phyloP scores from a whole-genome alignment of 2,113 vertebrate genomes.

The Dermatemys mawii region DNA sequence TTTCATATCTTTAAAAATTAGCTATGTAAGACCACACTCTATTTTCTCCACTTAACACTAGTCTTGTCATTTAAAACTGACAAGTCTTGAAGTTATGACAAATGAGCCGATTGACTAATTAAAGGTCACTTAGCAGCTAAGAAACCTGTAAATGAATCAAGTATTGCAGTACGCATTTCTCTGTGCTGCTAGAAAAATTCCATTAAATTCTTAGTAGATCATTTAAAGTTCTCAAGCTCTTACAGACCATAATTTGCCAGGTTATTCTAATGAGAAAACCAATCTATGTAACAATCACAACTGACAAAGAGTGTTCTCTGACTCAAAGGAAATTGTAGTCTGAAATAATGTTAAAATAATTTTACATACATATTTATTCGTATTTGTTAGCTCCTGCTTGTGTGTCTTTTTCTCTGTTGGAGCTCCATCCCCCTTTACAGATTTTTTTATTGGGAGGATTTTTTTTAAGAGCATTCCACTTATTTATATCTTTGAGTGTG shows the following conservation, averaged over 20 bases:
- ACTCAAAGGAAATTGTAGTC: background rate
- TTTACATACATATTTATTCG: background rate
- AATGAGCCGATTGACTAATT: background rate
- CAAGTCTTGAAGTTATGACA: background rate
- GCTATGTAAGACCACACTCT: background rate
- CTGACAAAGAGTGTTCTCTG: background rate
- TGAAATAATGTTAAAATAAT: background rate
- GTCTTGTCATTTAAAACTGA: background rate
- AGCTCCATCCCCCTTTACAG: background rate
- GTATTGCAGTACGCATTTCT: background rate
- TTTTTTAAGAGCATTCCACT: background rate
- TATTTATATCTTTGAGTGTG: background rate
- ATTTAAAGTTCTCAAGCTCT: background rate
- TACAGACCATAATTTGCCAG: background rate
- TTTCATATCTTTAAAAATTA: background rate
- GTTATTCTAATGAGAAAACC: background rate
- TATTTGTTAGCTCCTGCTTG: background rate
- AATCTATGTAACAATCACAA: background rate
- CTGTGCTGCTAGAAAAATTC: constrained; percentile 5
- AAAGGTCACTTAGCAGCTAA: constrained; percentile 12
- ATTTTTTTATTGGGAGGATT: background rate
- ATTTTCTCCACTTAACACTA: background rate
- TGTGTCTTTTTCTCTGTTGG: background rate
- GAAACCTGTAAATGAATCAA: constrained; percentile 25
- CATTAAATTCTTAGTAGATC: background rate